Evolutionary conservation across 2,797 vertebrate species (phyloP).

Genomic region (Liasis olivaceus): DNA sequence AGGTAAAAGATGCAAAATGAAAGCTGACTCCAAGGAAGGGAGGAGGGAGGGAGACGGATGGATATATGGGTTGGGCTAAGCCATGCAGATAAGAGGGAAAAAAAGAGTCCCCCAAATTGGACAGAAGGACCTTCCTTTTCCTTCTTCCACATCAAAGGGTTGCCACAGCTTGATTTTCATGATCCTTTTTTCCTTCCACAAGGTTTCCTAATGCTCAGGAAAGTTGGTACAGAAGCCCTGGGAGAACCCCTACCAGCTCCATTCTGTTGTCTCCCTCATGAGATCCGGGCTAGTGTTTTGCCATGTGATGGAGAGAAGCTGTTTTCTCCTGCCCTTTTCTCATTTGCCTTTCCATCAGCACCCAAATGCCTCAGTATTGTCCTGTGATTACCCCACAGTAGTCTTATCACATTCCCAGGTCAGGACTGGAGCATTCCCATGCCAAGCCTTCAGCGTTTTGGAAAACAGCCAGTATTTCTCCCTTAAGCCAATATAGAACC

Average conservation of each 20-base stretch:
- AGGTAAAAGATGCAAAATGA: neutral
- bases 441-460: neutral
- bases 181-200: neutral
- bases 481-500: neutral
- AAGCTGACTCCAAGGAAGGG: neutral
- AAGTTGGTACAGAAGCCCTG: too few relatives aligned
- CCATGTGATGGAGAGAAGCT: conserved; percentile 44
- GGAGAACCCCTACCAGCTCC: neutral
- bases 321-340: neutral
- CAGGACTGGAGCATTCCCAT: neutral
- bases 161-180: neutral
- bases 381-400: conserved; percentile 14
- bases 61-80: neutral
- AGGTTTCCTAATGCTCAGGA: neutral
- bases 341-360: neutral
- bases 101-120: neutral
- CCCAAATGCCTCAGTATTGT: neutral
- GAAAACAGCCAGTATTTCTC: neutral
- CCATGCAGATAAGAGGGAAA: neutral
- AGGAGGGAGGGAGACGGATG: too few relatives aligned
- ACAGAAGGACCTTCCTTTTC: too few relatives aligned
- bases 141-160: too few relatives aligned
- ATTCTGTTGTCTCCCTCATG: neutral
- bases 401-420: conserved; percentile 17
- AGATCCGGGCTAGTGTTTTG: conserved; percentile 7